phyloP scores from a whole-genome alignment of 2,888 invertebrate genomes.

The Meganola albula region DNA sequence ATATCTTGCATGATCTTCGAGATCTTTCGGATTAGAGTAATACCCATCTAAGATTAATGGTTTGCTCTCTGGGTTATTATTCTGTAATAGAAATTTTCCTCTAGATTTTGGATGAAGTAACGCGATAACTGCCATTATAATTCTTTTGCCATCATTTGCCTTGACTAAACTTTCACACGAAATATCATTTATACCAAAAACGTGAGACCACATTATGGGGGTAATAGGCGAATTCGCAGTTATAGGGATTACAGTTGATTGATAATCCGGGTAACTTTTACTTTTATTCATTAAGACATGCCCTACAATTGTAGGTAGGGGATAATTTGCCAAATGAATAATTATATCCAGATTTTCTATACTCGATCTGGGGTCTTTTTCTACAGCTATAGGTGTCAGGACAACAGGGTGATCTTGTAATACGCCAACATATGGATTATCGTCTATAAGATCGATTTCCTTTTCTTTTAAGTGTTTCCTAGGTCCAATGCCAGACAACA shows the following conservation, averaged over 20 bases:
- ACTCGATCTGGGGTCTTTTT: constrained; percentile 20
- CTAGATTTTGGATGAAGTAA: constrained; percentile 40
- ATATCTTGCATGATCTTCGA: constrained; percentile 27
- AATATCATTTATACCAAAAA: constrained; percentile 31
- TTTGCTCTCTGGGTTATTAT: constrained; percentile 33
- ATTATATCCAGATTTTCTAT: constrained; percentile 28
- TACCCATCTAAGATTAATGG: constrained; percentile 36
- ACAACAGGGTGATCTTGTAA: constrained; percentile 42
- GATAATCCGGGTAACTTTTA: constrained; percentile 44
- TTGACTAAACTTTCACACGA: constrained; percentile 31
- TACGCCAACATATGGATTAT: constrained; percentile 36
- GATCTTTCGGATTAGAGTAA: constrained; percentile 34
- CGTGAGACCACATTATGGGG: constrained; percentile 29
- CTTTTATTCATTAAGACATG: constrained; percentile 35
- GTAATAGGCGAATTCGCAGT: constrained; percentile 29
- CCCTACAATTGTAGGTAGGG: constrained; percentile 36
- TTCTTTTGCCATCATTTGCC: constrained; percentile 24
- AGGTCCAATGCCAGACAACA: constrained; percentile 44
- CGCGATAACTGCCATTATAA: constrained; percentile 30
- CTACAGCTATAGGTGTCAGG: constrained; percentile 31
- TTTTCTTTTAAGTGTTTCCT: constrained; percentile 32
- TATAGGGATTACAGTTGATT: constrained; percentile 30
- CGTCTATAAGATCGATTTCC: constrained; percentile 26
- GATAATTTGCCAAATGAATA: constrained; percentile 33
- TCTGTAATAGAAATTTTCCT: constrained; percentile 38